phyloP scores from a whole-genome alignment of 1,140 invertebrate species.

The Aphaenogaster ashmeadi region DNA sequence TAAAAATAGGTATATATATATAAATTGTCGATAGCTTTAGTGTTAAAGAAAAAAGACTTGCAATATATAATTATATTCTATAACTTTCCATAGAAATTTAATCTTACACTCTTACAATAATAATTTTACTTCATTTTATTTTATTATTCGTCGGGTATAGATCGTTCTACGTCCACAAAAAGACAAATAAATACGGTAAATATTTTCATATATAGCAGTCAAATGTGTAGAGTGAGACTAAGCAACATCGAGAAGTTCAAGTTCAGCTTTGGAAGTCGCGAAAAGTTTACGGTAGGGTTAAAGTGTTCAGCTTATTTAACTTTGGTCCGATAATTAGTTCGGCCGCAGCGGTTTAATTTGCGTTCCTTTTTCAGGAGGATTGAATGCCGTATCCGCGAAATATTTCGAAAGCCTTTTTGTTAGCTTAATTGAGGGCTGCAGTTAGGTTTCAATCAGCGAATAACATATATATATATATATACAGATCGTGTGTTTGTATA shows the following conservation, averaged over 20 bases:
- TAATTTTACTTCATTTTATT: slow-evolving; percentile 7
- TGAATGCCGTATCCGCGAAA: slow-evolving; percentile 2
- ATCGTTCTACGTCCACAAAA: not conserved
- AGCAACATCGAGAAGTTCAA: not conserved
- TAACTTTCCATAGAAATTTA: not conserved
- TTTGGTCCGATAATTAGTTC: slow-evolving; percentile 37
- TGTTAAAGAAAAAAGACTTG: not conserved
- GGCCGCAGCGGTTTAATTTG: not conserved
- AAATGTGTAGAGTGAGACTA: not conserved
- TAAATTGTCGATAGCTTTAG: too few species aligned
- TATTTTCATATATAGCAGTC: not conserved
- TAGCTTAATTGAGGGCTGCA: slow-evolving; percentile 20
- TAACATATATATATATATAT: not conserved
- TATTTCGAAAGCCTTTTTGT: slow-evolving; percentile 50
- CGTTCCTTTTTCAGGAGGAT: not conserved
- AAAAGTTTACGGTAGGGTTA: slow-evolving; percentile 7
- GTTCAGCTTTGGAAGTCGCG: slow-evolving; percentile 1
- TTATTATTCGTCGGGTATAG: not conserved
- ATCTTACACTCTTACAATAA: not conserved
- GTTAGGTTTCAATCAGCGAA: not conserved
- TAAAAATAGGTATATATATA: too few species aligned
- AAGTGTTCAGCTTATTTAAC: slow-evolving; percentile 31
- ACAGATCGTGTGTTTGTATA: not conserved
- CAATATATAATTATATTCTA: not conserved
- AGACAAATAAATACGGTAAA: not conserved